These are phyloP conservation scores for Otolemur crassicaudatus DNA, from an alignment of 2,797 vertebrate species.

Conservation along the genomic window DNA sequence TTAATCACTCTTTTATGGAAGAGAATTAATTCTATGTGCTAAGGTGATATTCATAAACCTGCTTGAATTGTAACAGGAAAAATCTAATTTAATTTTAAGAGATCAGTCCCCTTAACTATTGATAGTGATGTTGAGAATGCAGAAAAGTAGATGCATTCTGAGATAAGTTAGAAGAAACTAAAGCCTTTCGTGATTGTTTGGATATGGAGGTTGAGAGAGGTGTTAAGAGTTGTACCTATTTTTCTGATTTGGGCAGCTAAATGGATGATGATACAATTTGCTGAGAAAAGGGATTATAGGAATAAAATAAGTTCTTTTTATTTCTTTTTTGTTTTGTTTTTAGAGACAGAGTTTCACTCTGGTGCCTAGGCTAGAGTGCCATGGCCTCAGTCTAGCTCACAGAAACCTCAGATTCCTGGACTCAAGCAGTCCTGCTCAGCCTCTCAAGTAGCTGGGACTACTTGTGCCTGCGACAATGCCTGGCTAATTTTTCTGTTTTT, in stretches of 20 bases:
- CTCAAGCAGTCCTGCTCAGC: too few relatives aligned
- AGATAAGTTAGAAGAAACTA: slow-evolving; percentile 16
- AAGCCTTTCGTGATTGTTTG: slow-evolving; percentile 9
- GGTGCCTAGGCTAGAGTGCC: too few relatives aligned
- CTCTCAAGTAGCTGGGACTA: too few relatives aligned
- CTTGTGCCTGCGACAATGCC: too few relatives aligned
- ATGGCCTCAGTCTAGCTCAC: too few relatives aligned
- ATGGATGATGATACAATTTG: not conserved
- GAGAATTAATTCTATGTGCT: not conserved
- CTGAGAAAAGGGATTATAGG: slow-evolving; percentile 27
- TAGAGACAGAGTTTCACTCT: too few relatives aligned
- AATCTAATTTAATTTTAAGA: slow-evolving; percentile 56
- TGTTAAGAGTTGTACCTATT: not conserved
- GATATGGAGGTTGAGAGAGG: not conserved
- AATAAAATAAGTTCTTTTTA: not conserved
- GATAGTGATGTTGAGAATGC: slow-evolving; percentile 41
- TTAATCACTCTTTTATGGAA: slow-evolving; percentile 18
- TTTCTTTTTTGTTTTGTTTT: too few relatives aligned
- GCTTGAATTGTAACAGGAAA: slow-evolving; percentile 52
- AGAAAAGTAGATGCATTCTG: not conserved
- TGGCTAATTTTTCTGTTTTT: too few relatives aligned
- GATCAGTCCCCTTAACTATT: slow-evolving; percentile 7
- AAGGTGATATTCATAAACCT: slow-evolving; percentile 44
- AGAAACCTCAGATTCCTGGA: too few relatives aligned
- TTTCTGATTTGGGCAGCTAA: not conserved